Evolutionary conservation across 2,113 vertebrate genomes (phyloP).

Genomic region (Dascyllus trimaculatus): DNA sequence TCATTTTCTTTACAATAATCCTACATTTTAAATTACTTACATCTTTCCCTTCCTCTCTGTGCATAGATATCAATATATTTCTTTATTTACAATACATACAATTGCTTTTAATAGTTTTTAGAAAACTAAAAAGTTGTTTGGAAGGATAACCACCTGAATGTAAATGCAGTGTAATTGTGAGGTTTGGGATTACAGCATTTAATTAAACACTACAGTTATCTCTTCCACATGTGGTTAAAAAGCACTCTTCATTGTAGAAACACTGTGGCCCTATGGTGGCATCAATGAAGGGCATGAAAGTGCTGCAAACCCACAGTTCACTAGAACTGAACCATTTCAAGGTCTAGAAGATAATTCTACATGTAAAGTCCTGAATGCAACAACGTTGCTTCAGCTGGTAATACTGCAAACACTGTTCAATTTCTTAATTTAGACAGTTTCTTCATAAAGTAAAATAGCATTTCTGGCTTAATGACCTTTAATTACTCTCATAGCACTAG

Average conservation of each 20-base stretch:
- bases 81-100: constrained; percentile 74
- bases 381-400: not conserved
- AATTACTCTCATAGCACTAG: constrained; percentile 29
- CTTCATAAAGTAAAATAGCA: constrained; percentile 11
- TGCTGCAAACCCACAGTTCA: constrained; percentile 18
- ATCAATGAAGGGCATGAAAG: constrained; percentile 16
- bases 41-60: constrained; percentile 42
- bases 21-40: constrained; percentile 35
- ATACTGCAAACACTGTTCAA: constrained; percentile 1
- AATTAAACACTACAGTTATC: constrained; percentile 20
- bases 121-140: constrained; percentile 38
- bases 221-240: constrained; percentile 36
- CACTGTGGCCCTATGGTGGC: constrained; percentile 16
- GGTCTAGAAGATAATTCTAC: not conserved
- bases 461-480: constrained; percentile 36
- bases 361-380: not conserved
- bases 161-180: constrained; percentile 28
- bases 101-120: constrained; percentile 31
- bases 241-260: constrained; percentile 54
- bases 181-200: constrained; percentile 18
- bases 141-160: constrained; percentile 6
- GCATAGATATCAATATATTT: constrained; percentile 56
- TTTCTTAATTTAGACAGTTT: constrained; percentile 17
- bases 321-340: not conserved
- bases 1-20: constrained; percentile 26